Base-by-base conservation (phyloP, 2,797 vertebrate genomes). In the Lagodon rhomboides region DNA sequence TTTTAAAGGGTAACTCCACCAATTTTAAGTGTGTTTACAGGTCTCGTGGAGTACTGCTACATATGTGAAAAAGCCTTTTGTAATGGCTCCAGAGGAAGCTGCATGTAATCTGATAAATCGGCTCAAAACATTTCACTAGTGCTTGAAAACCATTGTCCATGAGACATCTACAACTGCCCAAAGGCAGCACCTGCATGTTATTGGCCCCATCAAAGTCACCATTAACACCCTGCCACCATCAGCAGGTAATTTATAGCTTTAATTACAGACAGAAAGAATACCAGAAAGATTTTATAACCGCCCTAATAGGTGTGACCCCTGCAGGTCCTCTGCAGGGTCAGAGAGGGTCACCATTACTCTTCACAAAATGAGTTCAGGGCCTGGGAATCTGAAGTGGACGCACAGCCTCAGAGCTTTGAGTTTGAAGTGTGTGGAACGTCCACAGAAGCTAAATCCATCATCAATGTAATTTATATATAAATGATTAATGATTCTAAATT, bases 231-330 rank as follows among this genome's bases (percentile, higher is more conserved):
- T 74, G 81, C 81, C 79, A 87, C 82, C 89, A 87, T 85, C 82
- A 91, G 68, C 75, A 62, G 77, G 80, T 91, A 84, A 95, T 94
- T 94, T 94, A 95, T 83, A 85, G 89, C 89, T 94, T 94, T 94
- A 94, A 95, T 95, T 94, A 94, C 85, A 87, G 91, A 81, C 89
- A 85, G 69, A 87, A 88, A 85, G 87, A 94, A 91, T 90, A 86
- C 83, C 85, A 88, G 85, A 83, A 83, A 82, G 82, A 73, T 62
- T 91, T 87, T 90, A 88, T 80, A 91, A 90, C 83, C 76, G 34
- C 84, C 83, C 81, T 86, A 90, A 90, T 90, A 83, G 89, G 80
- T 85, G 73, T 88, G 80, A 84, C 87, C 90, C 82, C 84, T 80
- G 81, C 70, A 86, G 89, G 87, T 89, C 88, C 59, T 75, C 60